Evolutionary conservation across 2,888 invertebrate genomes (phyloP).

Genomic region (Tiphia femorata): DNA sequence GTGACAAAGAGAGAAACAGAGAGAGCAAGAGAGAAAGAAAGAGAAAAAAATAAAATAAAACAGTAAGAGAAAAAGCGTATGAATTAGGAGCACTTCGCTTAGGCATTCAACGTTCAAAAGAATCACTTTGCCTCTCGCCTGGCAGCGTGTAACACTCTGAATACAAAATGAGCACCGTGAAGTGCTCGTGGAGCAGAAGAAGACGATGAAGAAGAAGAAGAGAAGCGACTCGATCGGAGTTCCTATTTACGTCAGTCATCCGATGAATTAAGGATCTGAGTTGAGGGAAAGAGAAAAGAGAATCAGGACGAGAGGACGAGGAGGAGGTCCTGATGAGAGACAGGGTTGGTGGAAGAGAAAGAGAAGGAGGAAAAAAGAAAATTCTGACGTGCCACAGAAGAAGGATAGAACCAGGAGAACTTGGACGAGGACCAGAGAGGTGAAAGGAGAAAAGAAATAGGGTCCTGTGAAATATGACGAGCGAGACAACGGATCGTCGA

Average conservation of each 20-base stretch:
- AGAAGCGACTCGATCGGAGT: slow-evolving; percentile 48
- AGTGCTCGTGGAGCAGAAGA: too few species aligned
- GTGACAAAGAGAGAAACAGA: background rate
- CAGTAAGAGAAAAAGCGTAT: slow-evolving; percentile 37
- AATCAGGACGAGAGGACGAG: background rate
- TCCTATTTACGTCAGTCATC: slow-evolving; percentile 61
- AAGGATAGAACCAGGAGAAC: slow-evolving; percentile 1
- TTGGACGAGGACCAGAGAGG: background rate
- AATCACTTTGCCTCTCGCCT: slow-evolving; percentile 53
- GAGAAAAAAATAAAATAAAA: too few species aligned
- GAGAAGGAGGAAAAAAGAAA: background rate
- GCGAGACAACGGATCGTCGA: slow-evolving; percentile 33
- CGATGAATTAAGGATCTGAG: slow-evolving; percentile 52
- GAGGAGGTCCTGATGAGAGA: background rate
- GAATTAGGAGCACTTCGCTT: slow-evolving; percentile 48
- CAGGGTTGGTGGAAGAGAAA: background rate
- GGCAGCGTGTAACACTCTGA: slow-evolving; percentile 49
- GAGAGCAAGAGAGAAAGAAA: slow-evolving; percentile 1
- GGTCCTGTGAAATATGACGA: slow-evolving; percentile 30
- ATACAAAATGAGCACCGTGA: slow-evolving; percentile 58
- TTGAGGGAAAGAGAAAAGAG: slow-evolving; percentile 22
- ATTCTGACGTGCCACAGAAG: background rate
- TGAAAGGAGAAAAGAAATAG: slow-evolving; percentile 14
- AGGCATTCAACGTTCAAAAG: slow-evolving; percentile 47
- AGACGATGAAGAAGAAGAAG: too few species aligned